These are phyloP conservation scores for Trichoplusia ni DNA, from an alignment of 1,140 invertebrate species.

Conservation along the genomic window DNA sequence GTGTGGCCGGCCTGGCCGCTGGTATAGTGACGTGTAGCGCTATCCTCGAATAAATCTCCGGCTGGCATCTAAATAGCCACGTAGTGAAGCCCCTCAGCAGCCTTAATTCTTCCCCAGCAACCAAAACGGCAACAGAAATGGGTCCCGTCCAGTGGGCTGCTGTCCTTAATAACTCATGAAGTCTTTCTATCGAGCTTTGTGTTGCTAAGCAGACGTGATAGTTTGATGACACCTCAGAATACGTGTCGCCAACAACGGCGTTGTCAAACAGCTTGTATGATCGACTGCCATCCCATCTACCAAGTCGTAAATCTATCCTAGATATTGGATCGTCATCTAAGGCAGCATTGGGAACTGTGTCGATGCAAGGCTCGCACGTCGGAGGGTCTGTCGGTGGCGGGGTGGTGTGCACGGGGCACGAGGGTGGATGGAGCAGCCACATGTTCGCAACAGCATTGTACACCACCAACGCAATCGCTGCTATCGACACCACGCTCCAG, in stretches of 20 bases:
- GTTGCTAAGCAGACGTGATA: conserved; percentile 90
- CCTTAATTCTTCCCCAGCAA: conserved; percentile 88
- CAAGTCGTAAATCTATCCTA: conserved; percentile 84
- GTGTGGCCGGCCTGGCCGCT: conserved; percentile 72
- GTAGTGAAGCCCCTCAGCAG: conserved; percentile 86
- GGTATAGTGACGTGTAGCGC: conserved; percentile 64
- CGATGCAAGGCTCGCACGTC: conserved; percentile 71
- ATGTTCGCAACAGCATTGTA: conserved; percentile 88
- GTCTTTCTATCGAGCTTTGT: conserved; percentile 90
- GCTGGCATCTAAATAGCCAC: conserved; percentile 89
- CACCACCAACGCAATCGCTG: conserved; percentile 84
- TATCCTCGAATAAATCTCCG: conserved; percentile 82
- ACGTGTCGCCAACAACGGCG: conserved; percentile 85
- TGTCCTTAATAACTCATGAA: conserved; percentile 89
- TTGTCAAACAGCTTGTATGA: conserved; percentile 89
- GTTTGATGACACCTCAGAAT: conserved; percentile 81
- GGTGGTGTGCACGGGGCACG: conserved; percentile 53
- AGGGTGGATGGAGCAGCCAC: conserved; percentile 82
- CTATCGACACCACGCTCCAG: conserved; percentile 86
- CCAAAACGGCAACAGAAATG: conserved; percentile 92
- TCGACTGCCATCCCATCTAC: conserved; percentile 87
- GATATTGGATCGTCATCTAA: conserved; percentile 79
- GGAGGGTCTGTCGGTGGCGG: conserved; percentile 48
- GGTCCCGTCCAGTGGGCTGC: conserved; percentile 92
- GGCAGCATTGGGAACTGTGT: conserved; percentile 52